Base-by-base conservation (phyloP, 2,797 vertebrate genomes). In the Sciurus vulgaris region DNA sequence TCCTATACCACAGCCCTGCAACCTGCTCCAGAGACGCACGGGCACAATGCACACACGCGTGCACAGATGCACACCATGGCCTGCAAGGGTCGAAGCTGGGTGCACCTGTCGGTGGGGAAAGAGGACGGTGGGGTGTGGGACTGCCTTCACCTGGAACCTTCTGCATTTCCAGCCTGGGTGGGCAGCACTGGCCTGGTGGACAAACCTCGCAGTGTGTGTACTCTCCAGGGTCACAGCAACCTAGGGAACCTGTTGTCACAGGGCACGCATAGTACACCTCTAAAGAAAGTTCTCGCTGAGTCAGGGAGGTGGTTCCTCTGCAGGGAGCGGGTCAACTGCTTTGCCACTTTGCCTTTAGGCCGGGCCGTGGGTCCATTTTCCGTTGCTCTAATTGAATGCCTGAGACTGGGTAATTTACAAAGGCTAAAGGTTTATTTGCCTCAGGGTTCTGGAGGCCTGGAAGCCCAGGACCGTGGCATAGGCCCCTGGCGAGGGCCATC, bases 91-190 rank as follows among this genome's bases (percentile, higher is more conserved):
- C 38, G 38, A 38, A 38, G 89, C 35, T 1, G 7, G 63, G 44
- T n/a, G 15, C 1, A 0, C 17, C 7, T 22, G 72, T 7, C 5
- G 14, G 33, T 20, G 0, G n/a, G 14, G 87, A 65, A 17, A 54
- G 18, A 8, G 1, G 33, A 6, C 1, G 14, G 5, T 9, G 3
- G 15, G 15, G 6, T 3, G 1, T 5, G 86, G 81, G 83, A 10
- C 1, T 0, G 81, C 7, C n/a, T 77, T 77, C 10, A 0, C 17
- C 72, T 3, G 44, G 26, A 63, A 15, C 47, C 17, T 30, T 35
- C 67, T 5, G 15, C 9, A 5, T 56, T 15, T 17, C 54, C 18
- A 56, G 18, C 54, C 2, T 8, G 13, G 12, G 28, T 7, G 30
- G 24, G 61, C 41, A 17, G 30, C 17, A 15, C 1, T 11, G 76